phyloP scores from a whole-genome alignment of 2,113 vertebrate genomes.

The Eubucco bourcierii region DNA sequence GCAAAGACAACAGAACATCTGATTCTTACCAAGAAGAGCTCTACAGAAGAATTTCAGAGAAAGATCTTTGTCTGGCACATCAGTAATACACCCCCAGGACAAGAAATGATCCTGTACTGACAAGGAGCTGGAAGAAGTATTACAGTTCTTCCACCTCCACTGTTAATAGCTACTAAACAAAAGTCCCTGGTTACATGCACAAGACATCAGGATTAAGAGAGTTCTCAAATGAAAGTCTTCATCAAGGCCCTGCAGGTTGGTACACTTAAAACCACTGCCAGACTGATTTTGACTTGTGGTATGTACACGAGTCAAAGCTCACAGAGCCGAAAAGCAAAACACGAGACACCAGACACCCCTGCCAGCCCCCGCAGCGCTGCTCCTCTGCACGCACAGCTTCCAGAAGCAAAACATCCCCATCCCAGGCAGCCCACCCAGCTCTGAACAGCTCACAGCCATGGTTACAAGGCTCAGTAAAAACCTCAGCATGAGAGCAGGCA shows the following conservation, averaged over 20 bases:
- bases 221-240: accelerated
- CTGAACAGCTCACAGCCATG: background rate
- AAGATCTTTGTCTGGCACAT: background rate
- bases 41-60: background rate
- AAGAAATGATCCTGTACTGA: background rate
- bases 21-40: background rate
- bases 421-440: background rate
- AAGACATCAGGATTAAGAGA: accelerated
- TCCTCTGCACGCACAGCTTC: background rate
- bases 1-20: background rate
- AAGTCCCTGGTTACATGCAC: accelerated
- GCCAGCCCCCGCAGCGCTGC: background rate
- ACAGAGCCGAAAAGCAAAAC: background rate
- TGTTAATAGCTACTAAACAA: background rate
- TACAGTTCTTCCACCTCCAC: background rate
- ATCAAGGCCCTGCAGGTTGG: accelerated
- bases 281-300: accelerated
- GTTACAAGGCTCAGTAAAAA: background rate
- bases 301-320: background rate
- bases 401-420: background rate
- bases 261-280: background rate
- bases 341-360: accelerated
- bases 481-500: background rate
- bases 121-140: background rate
- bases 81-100: background rate